Evolutionary conservation across 2,888 invertebrate genomes (phyloP).

Genomic region (Byasa hedistus): DNA sequence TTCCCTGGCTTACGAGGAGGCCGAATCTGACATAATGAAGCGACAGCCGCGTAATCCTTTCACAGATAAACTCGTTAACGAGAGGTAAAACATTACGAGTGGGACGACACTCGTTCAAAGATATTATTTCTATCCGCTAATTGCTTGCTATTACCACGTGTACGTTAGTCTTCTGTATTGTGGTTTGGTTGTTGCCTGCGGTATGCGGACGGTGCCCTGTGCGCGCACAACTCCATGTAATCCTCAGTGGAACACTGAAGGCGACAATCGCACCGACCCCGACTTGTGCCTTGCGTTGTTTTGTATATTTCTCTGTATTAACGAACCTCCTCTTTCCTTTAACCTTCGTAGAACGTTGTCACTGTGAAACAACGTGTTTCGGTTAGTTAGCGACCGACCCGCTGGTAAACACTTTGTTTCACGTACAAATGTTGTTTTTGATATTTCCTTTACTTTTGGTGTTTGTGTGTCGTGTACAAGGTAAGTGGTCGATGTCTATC

Average conservation of each 20-base stretch:
- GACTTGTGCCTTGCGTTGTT: conserved; percentile 73
- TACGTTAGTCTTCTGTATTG: conserved; percentile 69
- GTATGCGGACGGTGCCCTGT: conserved; percentile 61
- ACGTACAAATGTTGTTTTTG: conserved; percentile 54
- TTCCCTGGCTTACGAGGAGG: conserved; percentile 98
- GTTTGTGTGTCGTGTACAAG: conserved; percentile 50
- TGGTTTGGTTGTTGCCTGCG: conserved; percentile 75
- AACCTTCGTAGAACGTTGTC: conserved; percentile 67
- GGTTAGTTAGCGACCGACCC: conserved; percentile 22
- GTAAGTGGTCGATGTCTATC: conserved; percentile 71
- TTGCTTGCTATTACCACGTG: conserved; percentile 76
- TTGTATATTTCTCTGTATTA: conserved; percentile 64
- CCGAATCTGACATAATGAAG: conserved; percentile 99
- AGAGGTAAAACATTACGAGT: conserved; percentile 88
- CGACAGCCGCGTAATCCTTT: conserved; percentile 98
- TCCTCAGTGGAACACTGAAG: conserved; percentile 63
- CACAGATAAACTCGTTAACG: conserved; percentile 98
- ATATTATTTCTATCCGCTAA: conserved; percentile 75
- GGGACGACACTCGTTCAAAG: conserved; percentile 62
- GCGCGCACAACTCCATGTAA: conserved; percentile 50
- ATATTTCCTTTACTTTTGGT: conserved; percentile 48
- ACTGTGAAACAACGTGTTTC: conserved; percentile 66
- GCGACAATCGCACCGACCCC: conserved; percentile 75
- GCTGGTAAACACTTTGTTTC: conserved; percentile 64
- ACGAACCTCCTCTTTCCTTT: conserved; percentile 61